Base-by-base conservation (phyloP, 2,113 vertebrate genomes). In the Peromyscus maniculatus region DNA sequence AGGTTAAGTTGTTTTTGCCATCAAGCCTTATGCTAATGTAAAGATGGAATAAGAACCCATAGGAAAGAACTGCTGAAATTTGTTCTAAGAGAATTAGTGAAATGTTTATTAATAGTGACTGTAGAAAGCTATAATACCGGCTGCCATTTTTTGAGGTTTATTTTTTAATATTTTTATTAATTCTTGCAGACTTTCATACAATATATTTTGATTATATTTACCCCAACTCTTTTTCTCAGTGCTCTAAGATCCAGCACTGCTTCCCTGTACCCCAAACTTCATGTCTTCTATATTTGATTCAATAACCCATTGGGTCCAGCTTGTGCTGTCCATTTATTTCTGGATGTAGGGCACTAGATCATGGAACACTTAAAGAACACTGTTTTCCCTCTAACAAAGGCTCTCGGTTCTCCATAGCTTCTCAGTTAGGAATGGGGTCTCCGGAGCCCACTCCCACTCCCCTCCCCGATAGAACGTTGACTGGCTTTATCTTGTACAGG, bases 21-120 rank as follows among this genome's bases (percentile, higher is more conserved):
- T 5, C 16, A 10, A 62, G 12, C 78, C 89, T 88, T 55, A 22
- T 87, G 67, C 39, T 93, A 66, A 59, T 62, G 2, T 93, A 89
- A 96, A 95, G 93, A 67, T 88, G 24, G 74, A 88, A 75, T 80
- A 59, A 52, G 57, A 95, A 71, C 43, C 3, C 52, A 5, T 62
- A 79, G 16, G 13, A 88, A 64, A 82, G 33, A 92, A 17, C 49
- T 91, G 64, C 72, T 67, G 83, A 75, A 64, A 77, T 62, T 57
- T 90, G 28, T 78, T 87, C 28, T 55, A 87, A 31, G 84, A 94
- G 80, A 97, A 59, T 33, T 22, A 86, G 62, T 87, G 57, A 94
- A 95, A 88, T 90, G 31, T 84, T 3, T 90, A 33, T 96, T 96
- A 72, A 77, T 67, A 89, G 49, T 86, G 43, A 92, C 66, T 46